A percentile compares a stretch with the other conserved stretches of the same genome.
Conservation (phyloP, 2,113 vertebrate species). For the Clarias batrachus region DNA sequence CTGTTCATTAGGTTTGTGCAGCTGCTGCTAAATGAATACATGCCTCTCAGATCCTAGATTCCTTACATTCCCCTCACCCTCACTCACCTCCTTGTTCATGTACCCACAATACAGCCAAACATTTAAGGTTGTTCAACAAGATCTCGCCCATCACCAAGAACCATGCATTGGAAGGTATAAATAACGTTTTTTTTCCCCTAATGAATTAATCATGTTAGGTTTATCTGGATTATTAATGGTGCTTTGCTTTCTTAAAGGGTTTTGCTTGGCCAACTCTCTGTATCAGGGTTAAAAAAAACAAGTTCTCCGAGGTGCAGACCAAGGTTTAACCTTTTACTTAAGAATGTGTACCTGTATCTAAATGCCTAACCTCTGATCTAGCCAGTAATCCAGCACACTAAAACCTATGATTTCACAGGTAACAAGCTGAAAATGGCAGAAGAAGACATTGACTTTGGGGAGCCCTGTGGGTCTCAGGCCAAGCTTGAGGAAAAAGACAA, state of each 20-base stretch:
- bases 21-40: slow-evolving; percentile 34
- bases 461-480: slow-evolving; percentile 13
- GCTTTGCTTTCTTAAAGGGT: neutral
- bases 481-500: slow-evolving; percentile 29
- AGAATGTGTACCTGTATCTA: neutral
- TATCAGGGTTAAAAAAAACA: neutral
- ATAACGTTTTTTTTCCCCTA: neutral
- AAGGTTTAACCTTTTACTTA: neutral
- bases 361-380: neutral
- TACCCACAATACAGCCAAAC: neutral
- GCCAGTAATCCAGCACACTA: neutral
- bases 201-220: neutral
- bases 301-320: neutral
- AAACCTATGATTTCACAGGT: slow-evolving; percentile 19
- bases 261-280: neutral
- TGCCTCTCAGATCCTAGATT: slow-evolving; percentile 15
- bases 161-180: neutral
- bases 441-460: slow-evolving; percentile 40
- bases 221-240: neutral
- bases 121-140: neutral
- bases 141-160: neutral
- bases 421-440: slow-evolving; percentile 62
- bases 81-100: slow-evolving; percentile 4
- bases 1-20: slow-evolving; percentile 45
- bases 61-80: slow-evolving; percentile 19